phyloP scores from a whole-genome alignment of 2,888 invertebrate species.

The Dinocampus coccinellae region DNA sequence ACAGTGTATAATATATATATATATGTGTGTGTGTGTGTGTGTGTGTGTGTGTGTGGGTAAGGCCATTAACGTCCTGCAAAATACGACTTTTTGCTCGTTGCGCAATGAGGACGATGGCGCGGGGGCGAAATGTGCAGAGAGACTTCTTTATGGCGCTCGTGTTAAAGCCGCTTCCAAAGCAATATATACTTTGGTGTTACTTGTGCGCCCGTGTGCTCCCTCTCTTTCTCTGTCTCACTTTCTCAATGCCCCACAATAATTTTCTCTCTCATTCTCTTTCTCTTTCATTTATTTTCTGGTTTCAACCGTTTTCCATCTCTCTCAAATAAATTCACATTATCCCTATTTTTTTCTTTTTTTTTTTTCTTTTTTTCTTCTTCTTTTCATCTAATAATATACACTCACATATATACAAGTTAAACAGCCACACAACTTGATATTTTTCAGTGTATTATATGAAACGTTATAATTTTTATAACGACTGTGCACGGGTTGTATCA shows the following conservation, averaged over 20 bases:
- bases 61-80: not conserved
- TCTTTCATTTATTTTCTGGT: too few relatives aligned
- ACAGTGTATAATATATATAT: too few relatives aligned
- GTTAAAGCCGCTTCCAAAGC: not conserved
- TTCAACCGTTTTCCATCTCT: too few relatives aligned
- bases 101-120: not conserved
- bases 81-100: not conserved
- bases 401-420: too few relatives aligned
- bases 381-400: too few relatives aligned
- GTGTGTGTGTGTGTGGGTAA: not conserved
- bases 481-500: not conserved
- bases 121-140: not conserved
- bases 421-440: not conserved
- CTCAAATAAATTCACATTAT: too few relatives aligned
- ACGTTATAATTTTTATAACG: not conserved
- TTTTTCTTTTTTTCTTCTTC: too few relatives aligned
- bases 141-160: not conserved
- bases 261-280: too few relatives aligned
- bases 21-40: too few relatives aligned
- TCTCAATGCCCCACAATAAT: too few relatives aligned
- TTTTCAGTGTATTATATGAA: not conserved
- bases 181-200: slow-evolving; percentile 2
- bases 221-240: not conserved
- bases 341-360: too few relatives aligned
- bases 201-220: not conserved